Evolutionary conservation across 2,888 invertebrate genomes (phyloP).

Genomic region (Miltochrista miniata): DNA sequence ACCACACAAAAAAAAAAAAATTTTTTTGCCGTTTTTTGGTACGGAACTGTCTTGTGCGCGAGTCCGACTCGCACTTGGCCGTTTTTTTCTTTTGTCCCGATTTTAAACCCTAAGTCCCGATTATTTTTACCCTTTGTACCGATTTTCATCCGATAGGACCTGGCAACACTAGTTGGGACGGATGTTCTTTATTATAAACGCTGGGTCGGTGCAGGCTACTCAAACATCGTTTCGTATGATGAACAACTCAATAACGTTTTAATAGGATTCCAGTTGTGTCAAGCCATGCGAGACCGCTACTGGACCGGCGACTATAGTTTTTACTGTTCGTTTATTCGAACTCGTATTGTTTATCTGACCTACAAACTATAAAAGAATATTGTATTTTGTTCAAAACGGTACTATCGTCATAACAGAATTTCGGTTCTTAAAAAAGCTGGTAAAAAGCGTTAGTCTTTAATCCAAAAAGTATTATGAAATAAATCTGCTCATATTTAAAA

Average conservation of each 20-base stretch:
- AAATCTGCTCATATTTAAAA: too few relatives aligned
- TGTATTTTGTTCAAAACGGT: constrained; percentile 6
- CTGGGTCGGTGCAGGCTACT: constrained; percentile 54
- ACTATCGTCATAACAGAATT: not conserved
- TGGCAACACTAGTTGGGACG: too few relatives aligned
- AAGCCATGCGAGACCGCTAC: constrained; percentile 68
- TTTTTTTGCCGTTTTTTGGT: too few relatives aligned
- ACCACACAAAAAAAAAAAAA: too few relatives aligned
- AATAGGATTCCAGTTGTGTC: constrained; percentile 74
- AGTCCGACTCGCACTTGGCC: too few relatives aligned
- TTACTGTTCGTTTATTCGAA: constrained; percentile 55
- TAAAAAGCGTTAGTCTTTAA: too few relatives aligned
- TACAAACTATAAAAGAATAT: constrained; percentile 51
- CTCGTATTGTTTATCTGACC: constrained; percentile 54
- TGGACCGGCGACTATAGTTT: constrained; percentile 47
- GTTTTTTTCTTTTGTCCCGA: too few relatives aligned
- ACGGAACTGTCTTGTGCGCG: too few relatives aligned
- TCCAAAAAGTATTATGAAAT: too few relatives aligned
- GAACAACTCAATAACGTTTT: constrained; percentile 75
- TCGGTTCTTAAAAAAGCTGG: not conserved
- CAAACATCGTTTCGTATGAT: constrained; percentile 55
- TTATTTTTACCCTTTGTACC: too few relatives aligned
- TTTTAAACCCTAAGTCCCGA: too few relatives aligned
- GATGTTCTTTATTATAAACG: constrained; percentile 53
- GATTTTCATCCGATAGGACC: too few relatives aligned